A percentile compares a stretch with the other conserved stretches of the same genome.
Conservation (phyloP, 2,113 vertebrate genomes). For the Mobula birostris region DNA sequence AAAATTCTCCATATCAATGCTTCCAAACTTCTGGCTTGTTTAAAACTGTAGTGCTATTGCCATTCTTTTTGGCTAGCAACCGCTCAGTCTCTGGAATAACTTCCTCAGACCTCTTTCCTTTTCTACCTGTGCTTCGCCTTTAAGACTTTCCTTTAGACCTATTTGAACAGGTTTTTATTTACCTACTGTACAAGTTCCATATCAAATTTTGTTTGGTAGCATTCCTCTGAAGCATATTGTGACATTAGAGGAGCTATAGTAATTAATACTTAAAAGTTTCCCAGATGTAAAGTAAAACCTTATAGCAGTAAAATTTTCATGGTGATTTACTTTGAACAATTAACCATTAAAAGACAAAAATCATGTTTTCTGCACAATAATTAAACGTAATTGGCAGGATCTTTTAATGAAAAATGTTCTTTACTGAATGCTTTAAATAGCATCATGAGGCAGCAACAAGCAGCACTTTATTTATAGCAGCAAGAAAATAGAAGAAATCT, state of each 20-base stretch:
- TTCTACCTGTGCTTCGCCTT: not conserved
- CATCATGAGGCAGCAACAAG: not conserved
- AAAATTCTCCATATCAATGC: not conserved
- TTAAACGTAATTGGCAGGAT: not conserved
- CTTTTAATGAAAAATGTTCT: not conserved
- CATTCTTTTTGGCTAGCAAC: not conserved
- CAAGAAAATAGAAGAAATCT: not conserved
- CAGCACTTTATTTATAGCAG: not conserved
- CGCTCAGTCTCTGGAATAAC: not conserved
- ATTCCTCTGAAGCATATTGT: not conserved
- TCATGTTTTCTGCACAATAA: not conserved
- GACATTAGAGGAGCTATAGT: not conserved
- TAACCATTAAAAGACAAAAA: not conserved
- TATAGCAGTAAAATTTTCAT: not conserved
- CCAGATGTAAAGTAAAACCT: not conserved
- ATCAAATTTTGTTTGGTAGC: not conserved
- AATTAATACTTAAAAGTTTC: not conserved
- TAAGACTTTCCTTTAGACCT: not conserved
- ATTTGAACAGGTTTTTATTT: not conserved
- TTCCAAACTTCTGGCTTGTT: not conserved
- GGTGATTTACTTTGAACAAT: not conserved
- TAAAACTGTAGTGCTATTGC: not conserved
- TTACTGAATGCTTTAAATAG: not conserved
- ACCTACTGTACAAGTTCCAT: not conserved
- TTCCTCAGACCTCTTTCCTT: not conserved